Evolutionary conservation across 2,113 vertebrate genomes (phyloP).

Genomic region (Saguinus imperator): DNA sequence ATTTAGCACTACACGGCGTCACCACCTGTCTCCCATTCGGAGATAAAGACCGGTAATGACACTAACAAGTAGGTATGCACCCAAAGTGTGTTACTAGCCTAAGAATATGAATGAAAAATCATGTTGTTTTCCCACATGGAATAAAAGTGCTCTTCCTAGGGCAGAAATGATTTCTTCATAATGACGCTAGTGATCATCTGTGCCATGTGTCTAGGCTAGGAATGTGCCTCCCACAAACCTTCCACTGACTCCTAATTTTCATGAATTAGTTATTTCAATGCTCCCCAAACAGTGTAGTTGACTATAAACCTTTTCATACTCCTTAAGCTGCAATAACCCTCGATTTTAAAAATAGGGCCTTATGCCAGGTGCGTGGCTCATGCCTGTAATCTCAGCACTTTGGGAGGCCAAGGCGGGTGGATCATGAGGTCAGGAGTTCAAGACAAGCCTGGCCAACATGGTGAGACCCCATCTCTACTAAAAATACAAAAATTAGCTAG

Average conservation of each 20-base stretch:
- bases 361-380: neutral
- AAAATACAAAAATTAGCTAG: too few species aligned
- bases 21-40: neutral
- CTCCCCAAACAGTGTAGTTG: neutral
- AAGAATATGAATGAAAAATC: neutral
- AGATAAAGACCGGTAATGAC: neutral
- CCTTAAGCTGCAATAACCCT: neutral
- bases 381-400: too few species aligned
- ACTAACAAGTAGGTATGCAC: neutral
- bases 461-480: too few species aligned
- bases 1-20: accelerated
- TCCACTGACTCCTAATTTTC: neutral
- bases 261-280: neutral
- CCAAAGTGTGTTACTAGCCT: accelerated
- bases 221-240: too few species aligned
- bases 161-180: neutral
- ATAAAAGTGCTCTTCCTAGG: neutral
- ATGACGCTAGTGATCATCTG: neutral
- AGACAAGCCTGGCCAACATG: too few species aligned
- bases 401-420: too few species aligned
- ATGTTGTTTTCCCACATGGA: neutral
- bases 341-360: neutral
- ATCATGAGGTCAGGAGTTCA: too few species aligned
- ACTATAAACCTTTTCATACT: neutral
- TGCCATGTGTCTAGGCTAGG: neutral